Percentiles rank a stretch among this genome's conserved stretches.
Conservation (phyloP, 2,888 invertebrate species). For the Acanthosepion esculentum region DNA sequence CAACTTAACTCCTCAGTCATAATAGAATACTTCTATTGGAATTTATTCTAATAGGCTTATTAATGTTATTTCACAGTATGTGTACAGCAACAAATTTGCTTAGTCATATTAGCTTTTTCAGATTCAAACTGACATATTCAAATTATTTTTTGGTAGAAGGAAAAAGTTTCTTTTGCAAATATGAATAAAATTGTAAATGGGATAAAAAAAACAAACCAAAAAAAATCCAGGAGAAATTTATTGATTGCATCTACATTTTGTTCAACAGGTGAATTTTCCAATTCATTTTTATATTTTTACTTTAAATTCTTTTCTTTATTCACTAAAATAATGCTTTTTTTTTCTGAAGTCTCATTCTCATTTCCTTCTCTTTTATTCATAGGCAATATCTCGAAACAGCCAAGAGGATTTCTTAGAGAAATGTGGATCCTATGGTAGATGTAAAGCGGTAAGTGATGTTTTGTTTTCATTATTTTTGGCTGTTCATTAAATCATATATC, state of each 20-base stretch:
- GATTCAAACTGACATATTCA: neutral
- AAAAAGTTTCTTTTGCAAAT: neutral
- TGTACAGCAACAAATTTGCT: too few relatives aligned
- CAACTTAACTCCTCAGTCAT: neutral
- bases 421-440: slow-evolving; percentile 44
- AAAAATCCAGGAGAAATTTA: neutral
- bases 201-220: neutral
- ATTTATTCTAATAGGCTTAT: neutral
- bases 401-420: slow-evolving; percentile 46
- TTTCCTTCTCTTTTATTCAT: neutral
- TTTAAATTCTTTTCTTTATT: neutral
- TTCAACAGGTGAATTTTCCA: neutral
- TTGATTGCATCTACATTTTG: neutral
- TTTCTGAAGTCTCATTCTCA: neutral
- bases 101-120: neutral
- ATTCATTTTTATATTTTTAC: neutral
- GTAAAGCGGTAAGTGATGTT: slow-evolving; percentile 44
- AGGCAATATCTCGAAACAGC: slow-evolving; percentile 45
- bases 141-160: neutral
- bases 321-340: neutral
- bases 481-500: neutral
- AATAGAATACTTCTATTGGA: neutral
- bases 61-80: neutral
- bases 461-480: neutral
- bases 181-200: neutral